Evolutionary conservation across 2,888 invertebrate species (phyloP).

Genomic region (Cerastis leucographa): DNA sequence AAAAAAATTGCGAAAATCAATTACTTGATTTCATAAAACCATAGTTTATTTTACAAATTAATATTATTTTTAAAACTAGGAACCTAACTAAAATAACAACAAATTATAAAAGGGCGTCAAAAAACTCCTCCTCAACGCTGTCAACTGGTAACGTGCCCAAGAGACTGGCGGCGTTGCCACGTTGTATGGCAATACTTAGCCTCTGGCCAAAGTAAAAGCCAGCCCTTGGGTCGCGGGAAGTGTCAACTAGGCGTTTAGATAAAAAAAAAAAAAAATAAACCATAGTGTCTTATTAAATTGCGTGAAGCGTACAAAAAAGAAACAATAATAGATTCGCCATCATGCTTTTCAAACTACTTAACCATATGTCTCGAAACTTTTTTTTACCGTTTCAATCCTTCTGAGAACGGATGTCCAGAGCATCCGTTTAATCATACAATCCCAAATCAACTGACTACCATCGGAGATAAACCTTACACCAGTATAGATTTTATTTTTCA

Average conservation of each 20-base stretch:
- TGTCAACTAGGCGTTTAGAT: too few relatives aligned
- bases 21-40: not conserved
- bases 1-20: not conserved
- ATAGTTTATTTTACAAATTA: too few relatives aligned
- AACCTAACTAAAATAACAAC: too few relatives aligned
- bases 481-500: slow-evolving; percentile 35
- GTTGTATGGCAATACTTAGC: too few relatives aligned
- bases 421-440: slow-evolving; percentile 84
- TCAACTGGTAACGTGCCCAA: too few relatives aligned
- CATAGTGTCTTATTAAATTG: not conserved
- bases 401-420: slow-evolving; percentile 88
- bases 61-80: too few relatives aligned
- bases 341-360: slow-evolving; percentile 57
- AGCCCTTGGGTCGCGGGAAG: too few relatives aligned
- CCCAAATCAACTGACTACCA: slow-evolving; percentile 70
- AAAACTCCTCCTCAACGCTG: too few relatives aligned
- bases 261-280: too few relatives aligned
- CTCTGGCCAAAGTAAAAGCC: too few relatives aligned
- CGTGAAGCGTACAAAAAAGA: not conserved
- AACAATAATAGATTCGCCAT: not conserved
- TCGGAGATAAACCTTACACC: slow-evolving; percentile 33
- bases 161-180: too few relatives aligned
- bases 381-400: slow-evolving; percentile 82
- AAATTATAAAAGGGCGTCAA: too few relatives aligned
- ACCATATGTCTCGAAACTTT: slow-evolving; percentile 68